These are phyloP conservation scores for Ceyx margarethae DNA, from an alignment of 2,113 vertebrate genomes.

Conservation along the genomic window DNA sequence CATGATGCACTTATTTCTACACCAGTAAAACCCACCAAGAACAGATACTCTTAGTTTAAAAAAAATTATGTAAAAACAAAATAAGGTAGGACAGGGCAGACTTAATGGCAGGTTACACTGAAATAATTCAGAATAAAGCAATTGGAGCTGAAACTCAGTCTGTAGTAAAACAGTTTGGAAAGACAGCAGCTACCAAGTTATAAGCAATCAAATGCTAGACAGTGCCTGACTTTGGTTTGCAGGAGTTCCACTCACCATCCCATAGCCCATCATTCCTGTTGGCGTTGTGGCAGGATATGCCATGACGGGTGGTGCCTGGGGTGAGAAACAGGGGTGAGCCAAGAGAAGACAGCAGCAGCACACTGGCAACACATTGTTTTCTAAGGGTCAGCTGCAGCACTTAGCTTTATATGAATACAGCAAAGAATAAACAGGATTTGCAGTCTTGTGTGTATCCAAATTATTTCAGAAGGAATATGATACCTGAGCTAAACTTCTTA, in stretches of 20 bases:
- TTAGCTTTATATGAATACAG: slow-evolving; percentile 32
- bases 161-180: neutral
- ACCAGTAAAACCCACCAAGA: neutral
- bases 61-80: neutral
- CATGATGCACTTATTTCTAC: neutral
- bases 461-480: neutral
- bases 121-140: neutral
- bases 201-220: fast-evolving
- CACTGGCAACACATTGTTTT: neutral
- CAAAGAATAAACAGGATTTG: slow-evolving; percentile 10
- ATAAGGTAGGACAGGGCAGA: neutral
- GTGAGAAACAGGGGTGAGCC: slow-evolving; percentile 45
- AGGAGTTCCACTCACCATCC: slow-evolving; percentile 83
- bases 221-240: neutral
- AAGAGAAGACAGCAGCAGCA: neutral
- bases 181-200: neutral
- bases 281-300: slow-evolving; percentile 94
- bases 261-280: slow-evolving; percentile 92
- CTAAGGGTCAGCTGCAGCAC: slow-evolving; percentile 32
- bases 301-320: slow-evolving; percentile 92
- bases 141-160: neutral
- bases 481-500: neutral
- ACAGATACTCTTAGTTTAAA: neutral
- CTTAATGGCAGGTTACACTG: neutral
- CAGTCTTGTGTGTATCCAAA: neutral